phyloP scores from a whole-genome alignment of 2,113 vertebrate genomes.

The Serinus canaria region DNA sequence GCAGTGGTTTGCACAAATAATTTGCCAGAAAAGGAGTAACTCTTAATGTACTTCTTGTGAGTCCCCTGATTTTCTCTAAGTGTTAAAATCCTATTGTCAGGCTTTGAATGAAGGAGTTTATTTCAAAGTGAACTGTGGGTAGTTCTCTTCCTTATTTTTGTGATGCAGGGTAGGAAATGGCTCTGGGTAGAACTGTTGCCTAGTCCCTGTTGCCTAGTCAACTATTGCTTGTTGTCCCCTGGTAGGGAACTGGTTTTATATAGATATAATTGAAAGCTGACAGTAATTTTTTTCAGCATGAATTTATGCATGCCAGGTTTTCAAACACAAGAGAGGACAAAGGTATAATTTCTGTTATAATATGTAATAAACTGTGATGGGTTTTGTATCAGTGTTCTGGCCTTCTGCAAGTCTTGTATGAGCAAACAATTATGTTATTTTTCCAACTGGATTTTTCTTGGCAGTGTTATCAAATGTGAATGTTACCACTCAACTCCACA shows the following conservation, averaged over 20 bases:
- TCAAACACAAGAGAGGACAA: neutral
- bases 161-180: neutral
- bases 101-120: neutral
- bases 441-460: neutral
- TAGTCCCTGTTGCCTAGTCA: neutral
- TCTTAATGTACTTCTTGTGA: neutral
- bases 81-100: neutral
- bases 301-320: neutral
- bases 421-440: neutral
- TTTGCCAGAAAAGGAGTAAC: conserved; percentile 9
- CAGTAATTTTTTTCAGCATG: neutral
- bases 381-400: neutral
- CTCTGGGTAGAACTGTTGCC: neutral
- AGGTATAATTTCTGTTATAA: neutral
- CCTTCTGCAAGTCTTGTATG: neutral
- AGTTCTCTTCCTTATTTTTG: neutral
- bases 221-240: neutral
- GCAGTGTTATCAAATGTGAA: neutral
- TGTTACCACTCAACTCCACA: neutral
- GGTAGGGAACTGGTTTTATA: neutral
- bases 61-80: neutral
- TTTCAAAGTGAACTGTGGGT: neutral
- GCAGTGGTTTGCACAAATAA: neutral
- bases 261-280: neutral
- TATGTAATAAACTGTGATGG: neutral